Evolutionary conservation across 2,797 vertebrate species (phyloP), one percentile per base, ranked within the genome.

Genomic region (Dicrostonyx torquatus): DNA sequence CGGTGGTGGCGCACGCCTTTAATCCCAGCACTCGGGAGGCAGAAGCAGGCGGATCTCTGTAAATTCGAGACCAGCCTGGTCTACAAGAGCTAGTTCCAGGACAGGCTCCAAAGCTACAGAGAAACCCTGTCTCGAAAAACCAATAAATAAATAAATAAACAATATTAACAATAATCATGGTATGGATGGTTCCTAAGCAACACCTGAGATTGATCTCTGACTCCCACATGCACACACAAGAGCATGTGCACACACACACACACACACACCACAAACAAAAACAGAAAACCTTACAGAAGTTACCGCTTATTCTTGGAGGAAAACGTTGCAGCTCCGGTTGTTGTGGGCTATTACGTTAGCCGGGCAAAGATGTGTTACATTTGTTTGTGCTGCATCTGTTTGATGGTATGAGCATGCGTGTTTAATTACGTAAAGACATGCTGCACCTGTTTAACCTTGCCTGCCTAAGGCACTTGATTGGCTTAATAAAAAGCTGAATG

Each of bases 231-330:
- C 43, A 43, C 43, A 43, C 43, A 43, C 43, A 43, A 43, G 6
- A 11, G 43, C 43, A 13, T 45, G 17, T 48, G 17, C 45, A 68
- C 31, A 68, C 12, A 26, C 4, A 68, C 31, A 68, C 12, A 26
- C 4, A 50, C 20, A 26, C 83, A 85, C 12, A 26, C 45, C 62
- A 50, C 45, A 68, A 50, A 26, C 83, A 50, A 8, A 58, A 34
- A 26, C 64, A 84, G 78, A 91, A 82, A 70, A 73, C 22, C 12
- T 60, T 79, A 43, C 6, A 79, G 73, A 88, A 94, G 84, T 88
- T 3, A 31, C 15, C 64, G 24, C 24, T 60, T 4, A 15, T 53
- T 55, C 50, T 22, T 13, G 53, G 6, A 75, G 50, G 70, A 40
- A 11, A 12, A 15, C 5, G 10, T 7, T 20, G 13, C 18, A 13